These are phyloP conservation scores for Trichonephila clavata DNA, from an alignment of 1,140 invertebrate genomes.

Conservation along the genomic window DNA sequence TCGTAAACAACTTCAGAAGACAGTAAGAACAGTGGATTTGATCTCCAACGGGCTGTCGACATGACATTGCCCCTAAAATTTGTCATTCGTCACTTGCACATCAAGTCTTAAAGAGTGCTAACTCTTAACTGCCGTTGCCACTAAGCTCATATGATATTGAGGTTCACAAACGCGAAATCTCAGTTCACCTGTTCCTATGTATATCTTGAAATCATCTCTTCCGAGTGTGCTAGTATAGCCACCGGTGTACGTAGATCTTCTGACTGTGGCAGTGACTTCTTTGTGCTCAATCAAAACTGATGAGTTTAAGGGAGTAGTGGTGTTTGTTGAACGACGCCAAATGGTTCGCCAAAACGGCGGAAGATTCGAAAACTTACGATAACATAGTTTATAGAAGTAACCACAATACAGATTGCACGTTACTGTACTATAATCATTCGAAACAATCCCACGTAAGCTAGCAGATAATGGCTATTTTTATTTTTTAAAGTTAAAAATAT, in stretches of 20 bases:
- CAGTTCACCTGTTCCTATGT: constrained; percentile 52
- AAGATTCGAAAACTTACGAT: not conserved
- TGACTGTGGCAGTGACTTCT: constrained; percentile 23
- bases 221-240: not conserved
- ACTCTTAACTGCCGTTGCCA: constrained; percentile 32
- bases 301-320: constrained; percentile 16
- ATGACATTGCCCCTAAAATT: constrained; percentile 58
- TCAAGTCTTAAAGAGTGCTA: constrained; percentile 49
- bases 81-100: constrained; percentile 61
- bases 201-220: constrained; percentile 50
- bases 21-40: constrained; percentile 52
- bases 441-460: too few relatives aligned
- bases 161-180: not conserved
- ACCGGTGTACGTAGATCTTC: constrained; percentile 43
- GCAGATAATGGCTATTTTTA: too few relatives aligned
- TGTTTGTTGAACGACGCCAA: constrained; percentile 36
- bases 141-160: not conserved
- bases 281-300: constrained; percentile 59
- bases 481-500: too few relatives aligned
- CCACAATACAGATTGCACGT: too few relatives aligned
- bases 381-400: too few relatives aligned
- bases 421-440: too few relatives aligned
- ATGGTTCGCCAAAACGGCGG: constrained; percentile 55
- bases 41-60: constrained; percentile 61
- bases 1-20: constrained; percentile 40